phyloP scores from a whole-genome alignment of 2,113 vertebrate species.

The Paramisgurnus dabryanus region DNA sequence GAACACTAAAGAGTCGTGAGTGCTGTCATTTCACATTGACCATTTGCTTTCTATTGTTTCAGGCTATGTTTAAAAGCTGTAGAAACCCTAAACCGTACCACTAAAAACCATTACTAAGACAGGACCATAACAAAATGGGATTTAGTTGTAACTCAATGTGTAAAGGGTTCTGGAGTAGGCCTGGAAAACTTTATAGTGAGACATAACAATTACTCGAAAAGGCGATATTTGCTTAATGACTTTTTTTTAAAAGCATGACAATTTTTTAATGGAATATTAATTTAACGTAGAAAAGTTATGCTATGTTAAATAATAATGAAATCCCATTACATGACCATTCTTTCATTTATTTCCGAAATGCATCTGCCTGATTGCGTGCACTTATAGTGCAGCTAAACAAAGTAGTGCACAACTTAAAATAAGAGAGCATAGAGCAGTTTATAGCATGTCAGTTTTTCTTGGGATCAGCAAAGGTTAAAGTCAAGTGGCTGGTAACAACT shows the following conservation, averaged over 20 bases:
- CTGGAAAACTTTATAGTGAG: constrained; percentile 18
- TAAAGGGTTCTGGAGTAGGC: constrained; percentile 49
- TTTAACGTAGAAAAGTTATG: not conserved
- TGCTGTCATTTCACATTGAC: constrained; percentile 5
- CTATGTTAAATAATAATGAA: not conserved
- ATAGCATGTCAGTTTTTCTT: constrained; percentile 51
- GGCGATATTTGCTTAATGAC: not conserved
- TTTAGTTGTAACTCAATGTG: constrained; percentile 63
- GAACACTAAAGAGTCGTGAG: constrained; percentile 4
- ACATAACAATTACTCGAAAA: not conserved
- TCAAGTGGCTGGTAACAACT: constrained; percentile 79
- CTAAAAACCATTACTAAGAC: constrained; percentile 62
- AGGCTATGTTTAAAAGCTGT: constrained; percentile 55
- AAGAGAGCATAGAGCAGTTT: constrained; percentile 57
- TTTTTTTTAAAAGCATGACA: not conserved
- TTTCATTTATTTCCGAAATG: constrained; percentile 15
- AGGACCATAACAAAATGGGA: constrained; percentile 55
- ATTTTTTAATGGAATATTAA: not conserved
- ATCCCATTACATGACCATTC: not conserved
- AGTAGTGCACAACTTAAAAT: constrained; percentile 13
- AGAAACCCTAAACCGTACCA: constrained; percentile 61
- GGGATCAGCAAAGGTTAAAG: constrained; percentile 72
- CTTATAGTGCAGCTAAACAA: constrained; percentile 39
- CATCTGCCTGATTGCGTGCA: not conserved
- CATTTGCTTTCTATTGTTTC: constrained; percentile 51